Evolutionary conservation across 1,140 invertebrate species (phyloP), one percentile per base, ranked within the genome.

Genomic region (Atopsyche davidsoni): DNA sequence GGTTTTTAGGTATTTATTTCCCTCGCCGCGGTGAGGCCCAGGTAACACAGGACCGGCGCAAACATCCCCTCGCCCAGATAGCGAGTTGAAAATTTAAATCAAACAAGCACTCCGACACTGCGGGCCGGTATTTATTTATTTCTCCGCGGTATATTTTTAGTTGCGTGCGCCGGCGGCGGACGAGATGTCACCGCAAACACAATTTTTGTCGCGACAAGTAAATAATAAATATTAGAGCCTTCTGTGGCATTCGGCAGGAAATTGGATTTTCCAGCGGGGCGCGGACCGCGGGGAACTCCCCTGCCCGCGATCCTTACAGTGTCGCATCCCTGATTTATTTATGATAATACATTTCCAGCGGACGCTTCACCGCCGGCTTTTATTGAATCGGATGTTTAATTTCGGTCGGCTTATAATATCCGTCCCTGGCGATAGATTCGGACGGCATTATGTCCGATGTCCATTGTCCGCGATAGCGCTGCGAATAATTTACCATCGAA

Each of bases 401-500:
- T 50, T 31, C 17, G 25, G 39, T n/a, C 19, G 7, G 16, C 21
- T 13, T 24, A 46, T 28, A 28, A 7, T n/a, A 7, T 6, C n/a
- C n/a, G 6, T 6, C 24, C 13, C 14, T 13, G 14, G 21, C 9
- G 25, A 22, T 31, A 25, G 36, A 35, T 46, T 35, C 11, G 32
- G 44, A 35, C 18, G 19, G 44, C 43, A 22, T n/a, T 31, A 44
- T 34, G 44, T 34, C 44, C n/a, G n/a, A n/a, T n/a, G n/a, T n/a
- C n/a, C n/a, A n/a, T n/a, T n/a, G n/a, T n/a, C n/a, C n/a, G n/a
- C n/a, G n/a, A n/a, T n/a, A n/a, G n/a, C n/a, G n/a, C n/a, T n/a
- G n/a, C n/a, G 55, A 49, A 57, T 53, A 52, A 50, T 50, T 57
- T 49, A 49, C 21, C 55, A 57, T 57, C 55, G 31, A 35, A 53